Base-by-base conservation (phyloP, 2,113 vertebrate genomes). In the Aspidoscelis tigris region DNA sequence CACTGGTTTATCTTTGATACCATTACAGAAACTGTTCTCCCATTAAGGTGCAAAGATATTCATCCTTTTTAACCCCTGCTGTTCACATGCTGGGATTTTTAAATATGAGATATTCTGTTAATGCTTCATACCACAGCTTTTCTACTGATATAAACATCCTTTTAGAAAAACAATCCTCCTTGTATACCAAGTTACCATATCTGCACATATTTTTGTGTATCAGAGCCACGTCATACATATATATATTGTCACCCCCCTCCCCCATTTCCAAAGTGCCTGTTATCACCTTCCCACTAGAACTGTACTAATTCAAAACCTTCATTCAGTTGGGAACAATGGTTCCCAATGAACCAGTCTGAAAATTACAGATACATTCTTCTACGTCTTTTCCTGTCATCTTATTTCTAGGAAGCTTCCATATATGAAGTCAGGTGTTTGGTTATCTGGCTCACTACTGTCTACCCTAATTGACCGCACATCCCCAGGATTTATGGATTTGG, bases 1-100 rank as follows among this genome's bases (percentile, higher is more conserved):
- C 91, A 94, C 94, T 94, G 96, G 94, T 95, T 97, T 97, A 97
- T 97, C 96, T 96, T 96, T 95, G 95, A 96, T 96, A 96, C 93
- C 93, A 95, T 96, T 96, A 96, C 89, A 95, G 95, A 95, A 96
- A 96, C 95, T 94, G 47, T 94, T 96, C 94, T 93, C 90, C 95
- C 95, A 96, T 96, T 96, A 96, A 95, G 95, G 95, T 96, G 93
- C 91, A 94, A 94, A 96, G 94, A 96, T 94, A 96, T 94, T 95
- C 95, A 95, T 95, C 93, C 93, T 94, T 95, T 95, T 95, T 95
- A 96, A 96, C 93, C 93, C 95, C 80, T 94, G 88, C 69, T 84
- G 88, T 90, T 93, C 92, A 82, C 73, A 85, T 88, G 69, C 86
- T 86, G 0, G 2, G 39, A 3, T 86, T 91, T 89, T 91, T 88